Evolutionary conservation across 1,140 invertebrate species (phyloP), one percentile per base, ranked within the genome.

Genomic region (Pinna nobilis): DNA sequence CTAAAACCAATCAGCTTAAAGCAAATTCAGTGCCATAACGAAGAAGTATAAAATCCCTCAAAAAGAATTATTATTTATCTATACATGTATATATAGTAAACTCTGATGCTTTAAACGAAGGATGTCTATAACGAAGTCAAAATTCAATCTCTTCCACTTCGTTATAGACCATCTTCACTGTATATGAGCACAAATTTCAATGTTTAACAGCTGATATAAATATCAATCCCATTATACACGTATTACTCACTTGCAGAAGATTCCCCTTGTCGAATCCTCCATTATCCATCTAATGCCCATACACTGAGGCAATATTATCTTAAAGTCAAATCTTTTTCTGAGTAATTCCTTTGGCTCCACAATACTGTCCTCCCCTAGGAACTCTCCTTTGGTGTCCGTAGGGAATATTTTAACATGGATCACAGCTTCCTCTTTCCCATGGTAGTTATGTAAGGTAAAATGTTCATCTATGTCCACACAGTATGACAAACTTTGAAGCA

Each of bases 351-450:
- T 66, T 35, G 82, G 79, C 51, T 84, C 81, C 9, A 81, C 15
- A 25, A 84, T 76, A 7, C 73, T 61, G 41, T 76, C 70, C 15
- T 81, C 77, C 44, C 63, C 41, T 0, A 75, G 18, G 1, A 60
- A 47, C 23, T 61, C 33, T 7, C 82, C 82, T 35, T 74, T 76
- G 3, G 64, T 33, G 55, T 81, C 53, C 70, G 78, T 81, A 1
- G 82, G 81, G 25, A 79, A 50, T 9, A 84, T 25, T 67, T 77
- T 68, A 5, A 84, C 79, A 23, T 81, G 75, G 15, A 78, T 65
- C 0, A 82, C 76, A 4, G 79, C 82, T 55, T 82, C 82, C 39
- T 84, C 82, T 49, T 79, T 77, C 1, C 82, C 82, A 44, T 81
- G 82, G 51, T 84, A 81, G 66, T 84, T 82, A 49, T 81, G 79